Conservation (phyloP, 2,113 vertebrate species). For the Odocoileus virginianus region DNA sequence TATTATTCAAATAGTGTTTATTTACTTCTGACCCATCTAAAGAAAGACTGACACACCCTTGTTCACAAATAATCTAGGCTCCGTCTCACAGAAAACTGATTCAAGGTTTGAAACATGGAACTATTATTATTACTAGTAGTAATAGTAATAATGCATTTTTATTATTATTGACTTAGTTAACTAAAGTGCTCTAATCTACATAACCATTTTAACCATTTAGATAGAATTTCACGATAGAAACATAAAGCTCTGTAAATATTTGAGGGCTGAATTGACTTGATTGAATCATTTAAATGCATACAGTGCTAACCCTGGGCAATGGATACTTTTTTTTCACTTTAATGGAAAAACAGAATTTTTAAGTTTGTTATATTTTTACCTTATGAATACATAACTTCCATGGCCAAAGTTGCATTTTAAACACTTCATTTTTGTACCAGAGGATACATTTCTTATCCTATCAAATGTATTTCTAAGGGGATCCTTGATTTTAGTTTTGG, state of each 20-base stretch:
- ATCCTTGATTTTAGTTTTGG: background rate
- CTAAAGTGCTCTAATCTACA: background rate
- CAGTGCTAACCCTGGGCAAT: background rate
- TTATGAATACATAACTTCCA: background rate
- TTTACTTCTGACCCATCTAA: background rate
- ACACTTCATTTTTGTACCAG: background rate
- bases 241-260: background rate
- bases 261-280: background rate
- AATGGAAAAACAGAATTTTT: conserved; percentile 11
- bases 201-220: background rate
- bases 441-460: background rate
- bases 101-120: background rate
- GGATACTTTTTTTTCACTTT: background rate
- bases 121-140: background rate
- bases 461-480: background rate
- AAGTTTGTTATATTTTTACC: background rate
- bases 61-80: background rate
- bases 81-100: background rate
- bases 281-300: background rate
- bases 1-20: background rate
- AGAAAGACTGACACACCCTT: background rate
- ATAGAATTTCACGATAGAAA: background rate
- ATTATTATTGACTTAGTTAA: background rate
- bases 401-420: background rate
- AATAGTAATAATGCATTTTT: background rate